Percentiles rank a stretch among this genome's conserved stretches.
Evolutionary conservation across 2,113 vertebrate genomes (phyloP).

Genomic region (Manacus vitellinus): DNA sequence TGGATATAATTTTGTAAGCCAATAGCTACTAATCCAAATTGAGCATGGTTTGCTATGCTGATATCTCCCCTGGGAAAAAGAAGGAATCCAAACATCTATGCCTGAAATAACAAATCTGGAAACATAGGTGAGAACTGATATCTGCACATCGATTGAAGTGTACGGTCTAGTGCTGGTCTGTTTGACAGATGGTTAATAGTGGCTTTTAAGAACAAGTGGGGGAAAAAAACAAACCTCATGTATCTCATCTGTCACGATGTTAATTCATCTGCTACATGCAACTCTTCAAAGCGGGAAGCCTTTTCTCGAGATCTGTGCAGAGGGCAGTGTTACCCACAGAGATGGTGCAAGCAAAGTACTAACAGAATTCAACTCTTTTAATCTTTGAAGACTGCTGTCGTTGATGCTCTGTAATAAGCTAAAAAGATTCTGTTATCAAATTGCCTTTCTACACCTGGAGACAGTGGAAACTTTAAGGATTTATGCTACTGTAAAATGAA

Average conservation of each 20-base stretch:
- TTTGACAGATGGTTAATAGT: neutral
- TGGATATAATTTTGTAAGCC: neutral
- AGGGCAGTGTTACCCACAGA: neutral
- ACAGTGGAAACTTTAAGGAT: neutral
- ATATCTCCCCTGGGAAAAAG: neutral
- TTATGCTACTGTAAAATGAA: neutral
- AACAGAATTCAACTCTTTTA: neutral
- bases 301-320: neutral
- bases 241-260: neutral
- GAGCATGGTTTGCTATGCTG: neutral
- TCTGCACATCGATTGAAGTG: neutral
- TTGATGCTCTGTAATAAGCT: neutral
- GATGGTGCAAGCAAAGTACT: neutral
- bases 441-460: neutral
- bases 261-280: neutral
- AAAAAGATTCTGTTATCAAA: neutral
- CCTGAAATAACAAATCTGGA: neutral
- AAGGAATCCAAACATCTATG: neutral
- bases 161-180: neutral
- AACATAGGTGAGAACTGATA: neutral
- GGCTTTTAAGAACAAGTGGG: neutral
- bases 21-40: neutral
- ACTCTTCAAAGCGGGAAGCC: neutral
- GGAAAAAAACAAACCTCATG: neutral
- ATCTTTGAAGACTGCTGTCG: neutral